Percentiles rank a stretch among this genome's conserved stretches.
Conservation (phyloP, 1,140 invertebrate species). For the Magallana ariakensis region DNA sequence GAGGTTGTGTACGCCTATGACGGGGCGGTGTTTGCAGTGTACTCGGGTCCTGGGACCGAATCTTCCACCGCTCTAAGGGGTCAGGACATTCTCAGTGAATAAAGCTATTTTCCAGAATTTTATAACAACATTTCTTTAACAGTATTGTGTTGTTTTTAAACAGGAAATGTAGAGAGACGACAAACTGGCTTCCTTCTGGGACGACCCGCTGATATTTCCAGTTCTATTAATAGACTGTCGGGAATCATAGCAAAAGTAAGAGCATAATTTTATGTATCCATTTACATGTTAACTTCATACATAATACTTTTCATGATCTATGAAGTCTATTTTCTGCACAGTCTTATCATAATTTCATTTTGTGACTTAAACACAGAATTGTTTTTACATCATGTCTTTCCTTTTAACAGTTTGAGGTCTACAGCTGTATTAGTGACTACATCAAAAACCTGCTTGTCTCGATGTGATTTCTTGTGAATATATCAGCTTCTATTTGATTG, state of each 20-base stretch:
- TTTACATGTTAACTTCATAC: too few species aligned
- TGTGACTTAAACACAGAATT: too few species aligned
- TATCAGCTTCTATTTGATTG: background rate
- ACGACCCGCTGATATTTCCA: background rate
- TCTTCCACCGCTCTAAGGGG: background rate
- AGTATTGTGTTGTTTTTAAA: background rate
- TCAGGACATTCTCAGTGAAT: background rate
- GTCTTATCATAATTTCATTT: too few species aligned
- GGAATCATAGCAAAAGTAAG: constrained; percentile 20
- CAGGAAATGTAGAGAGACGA: constrained; percentile 13
- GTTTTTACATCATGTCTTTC: too few species aligned
- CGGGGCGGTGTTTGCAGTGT: background rate
- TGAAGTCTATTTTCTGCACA: too few species aligned
- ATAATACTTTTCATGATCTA: too few species aligned
- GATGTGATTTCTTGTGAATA: background rate
- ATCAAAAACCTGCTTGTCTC: background rate
- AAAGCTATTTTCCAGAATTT: too few species aligned
- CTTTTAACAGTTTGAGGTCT: background rate
- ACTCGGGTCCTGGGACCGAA: constrained; percentile 21
- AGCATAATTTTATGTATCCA: too few species aligned
- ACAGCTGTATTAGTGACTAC: constrained; percentile 18
- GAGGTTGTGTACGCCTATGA: constrained; percentile 24
- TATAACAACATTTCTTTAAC: too few species aligned
- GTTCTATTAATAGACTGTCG: constrained; percentile 24
- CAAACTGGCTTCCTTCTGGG: background rate